These are phyloP conservation scores for Bicyclus anynana DNA, from an alignment of 1,140 invertebrate genomes.

Conservation along the genomic window DNA sequence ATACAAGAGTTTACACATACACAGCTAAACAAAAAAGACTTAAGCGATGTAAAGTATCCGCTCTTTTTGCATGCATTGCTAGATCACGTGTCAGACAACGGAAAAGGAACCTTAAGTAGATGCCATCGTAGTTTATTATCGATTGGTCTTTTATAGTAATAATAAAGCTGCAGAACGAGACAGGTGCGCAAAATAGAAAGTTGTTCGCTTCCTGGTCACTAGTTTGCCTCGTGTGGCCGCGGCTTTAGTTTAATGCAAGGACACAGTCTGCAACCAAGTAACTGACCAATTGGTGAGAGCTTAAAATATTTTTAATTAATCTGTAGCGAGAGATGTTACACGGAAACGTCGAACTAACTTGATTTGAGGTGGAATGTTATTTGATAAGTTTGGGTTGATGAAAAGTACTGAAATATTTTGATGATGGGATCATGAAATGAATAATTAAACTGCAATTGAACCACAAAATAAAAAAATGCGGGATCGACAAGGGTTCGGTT, in stretches of 20 bases:
- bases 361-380: too few relatives aligned
- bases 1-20: slow-evolving; percentile 12
- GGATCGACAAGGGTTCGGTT: too few relatives aligned
- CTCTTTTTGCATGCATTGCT: slow-evolving; percentile 21
- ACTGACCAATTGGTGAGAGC: background rate
- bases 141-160: slow-evolving; percentile 28
- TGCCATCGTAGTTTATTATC: slow-evolving; percentile 33
- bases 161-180: slow-evolving; percentile 55
- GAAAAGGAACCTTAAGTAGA: slow-evolving; percentile 28
- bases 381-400: too few relatives aligned
- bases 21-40: slow-evolving; percentile 12
- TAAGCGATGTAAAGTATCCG: slow-evolving; percentile 17
- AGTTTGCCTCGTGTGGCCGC: slow-evolving; percentile 51
- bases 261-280: slow-evolving; percentile 19
- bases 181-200: slow-evolving; percentile 75
- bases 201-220: slow-evolving; percentile 73
- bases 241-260: slow-evolving; percentile 47
- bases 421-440: too few relatives aligned
- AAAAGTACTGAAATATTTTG: too few relatives aligned
- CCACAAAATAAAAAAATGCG: too few relatives aligned
- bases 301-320: background rate
- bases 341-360: too few relatives aligned
- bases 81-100: slow-evolving; percentile 13
- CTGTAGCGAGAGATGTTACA: background rate
- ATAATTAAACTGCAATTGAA: too few relatives aligned